Percentiles rank a stretch among this genome's conserved stretches.
Conservation (phyloP, 2,113 vertebrate genomes). For the Quiscalus mexicanus region DNA sequence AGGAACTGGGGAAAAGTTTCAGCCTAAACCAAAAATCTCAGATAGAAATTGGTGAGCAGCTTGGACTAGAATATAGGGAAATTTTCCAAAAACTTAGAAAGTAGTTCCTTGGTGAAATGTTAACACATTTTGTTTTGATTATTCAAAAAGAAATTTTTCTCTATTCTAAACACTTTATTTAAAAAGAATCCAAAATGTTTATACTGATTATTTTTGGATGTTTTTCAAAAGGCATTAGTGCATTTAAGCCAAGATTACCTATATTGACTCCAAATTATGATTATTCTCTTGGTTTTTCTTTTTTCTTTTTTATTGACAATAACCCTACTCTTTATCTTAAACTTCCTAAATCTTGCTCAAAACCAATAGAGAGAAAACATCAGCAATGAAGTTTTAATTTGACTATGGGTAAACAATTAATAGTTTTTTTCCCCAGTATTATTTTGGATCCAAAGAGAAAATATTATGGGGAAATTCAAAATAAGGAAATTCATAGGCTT, state of each 20-base stretch:
- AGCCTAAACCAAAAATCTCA: not conserved
- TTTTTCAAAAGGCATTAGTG: not conserved
- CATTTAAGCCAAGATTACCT: not conserved
- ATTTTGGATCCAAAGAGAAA: not conserved
- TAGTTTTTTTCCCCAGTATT: not conserved
- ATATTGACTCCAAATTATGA: not conserved
- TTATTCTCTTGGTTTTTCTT: not conserved
- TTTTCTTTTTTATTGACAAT: not conserved
- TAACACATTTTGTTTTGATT: not conserved
- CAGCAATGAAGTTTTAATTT: not conserved
- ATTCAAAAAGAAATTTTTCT: not conserved
- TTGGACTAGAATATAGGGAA: not conserved
- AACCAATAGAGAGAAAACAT: not conserved
- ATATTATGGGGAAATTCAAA: not conserved
- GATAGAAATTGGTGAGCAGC: not conserved
- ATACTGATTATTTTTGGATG: not conserved
- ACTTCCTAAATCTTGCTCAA: not conserved
- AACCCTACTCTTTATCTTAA: not conserved
- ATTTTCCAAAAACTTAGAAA: not conserved
- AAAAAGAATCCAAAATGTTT: not conserved
- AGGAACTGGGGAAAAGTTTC: not conserved
- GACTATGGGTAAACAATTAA: not conserved
- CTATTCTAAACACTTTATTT: not conserved
- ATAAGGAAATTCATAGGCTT: not conserved
- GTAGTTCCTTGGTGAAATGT: not conserved